Conservation (phyloP, 2,113 vertebrate species). For the Myotis davidii region DNA sequence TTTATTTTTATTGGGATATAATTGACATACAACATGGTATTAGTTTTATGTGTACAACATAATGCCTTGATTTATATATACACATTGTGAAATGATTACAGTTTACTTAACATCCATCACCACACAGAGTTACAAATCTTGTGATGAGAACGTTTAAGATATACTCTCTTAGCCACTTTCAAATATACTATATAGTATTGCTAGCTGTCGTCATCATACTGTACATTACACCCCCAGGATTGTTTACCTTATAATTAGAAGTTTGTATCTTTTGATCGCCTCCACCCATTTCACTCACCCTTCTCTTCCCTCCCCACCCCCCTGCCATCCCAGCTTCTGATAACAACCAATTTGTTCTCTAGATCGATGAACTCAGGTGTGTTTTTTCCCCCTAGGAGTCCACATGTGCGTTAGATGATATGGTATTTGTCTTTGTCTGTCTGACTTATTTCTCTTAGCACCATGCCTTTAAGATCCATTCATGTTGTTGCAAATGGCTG, state of each 20-base stretch:
- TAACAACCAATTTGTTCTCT: background rate
- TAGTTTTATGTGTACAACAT: background rate
- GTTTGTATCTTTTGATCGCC: background rate
- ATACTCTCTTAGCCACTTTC: background rate
- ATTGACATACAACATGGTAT: background rate
- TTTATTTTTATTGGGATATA: background rate
- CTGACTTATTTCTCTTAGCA: background rate
- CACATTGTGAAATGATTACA: background rate
- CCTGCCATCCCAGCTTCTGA: background rate
- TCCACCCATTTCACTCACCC: background rate
- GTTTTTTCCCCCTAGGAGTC: background rate
- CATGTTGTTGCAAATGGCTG: background rate
- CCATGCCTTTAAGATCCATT: background rate
- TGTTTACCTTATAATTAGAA: background rate
- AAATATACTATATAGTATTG: background rate
- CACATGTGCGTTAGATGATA: background rate
- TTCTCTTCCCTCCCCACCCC: too few species aligned
- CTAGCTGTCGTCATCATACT: background rate
- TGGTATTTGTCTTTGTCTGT: background rate
- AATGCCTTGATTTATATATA: background rate
- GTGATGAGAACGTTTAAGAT: background rate
- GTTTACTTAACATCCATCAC: background rate
- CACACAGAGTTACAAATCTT: background rate
- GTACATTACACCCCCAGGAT: background rate
- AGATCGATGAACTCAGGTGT: background rate